A percentile compares a stretch with the other conserved stretches of the same genome.
These are phyloP conservation scores for Achatina immaculata DNA, from an alignment of 1,140 invertebrate species.

Conservation along the genomic window DNA sequence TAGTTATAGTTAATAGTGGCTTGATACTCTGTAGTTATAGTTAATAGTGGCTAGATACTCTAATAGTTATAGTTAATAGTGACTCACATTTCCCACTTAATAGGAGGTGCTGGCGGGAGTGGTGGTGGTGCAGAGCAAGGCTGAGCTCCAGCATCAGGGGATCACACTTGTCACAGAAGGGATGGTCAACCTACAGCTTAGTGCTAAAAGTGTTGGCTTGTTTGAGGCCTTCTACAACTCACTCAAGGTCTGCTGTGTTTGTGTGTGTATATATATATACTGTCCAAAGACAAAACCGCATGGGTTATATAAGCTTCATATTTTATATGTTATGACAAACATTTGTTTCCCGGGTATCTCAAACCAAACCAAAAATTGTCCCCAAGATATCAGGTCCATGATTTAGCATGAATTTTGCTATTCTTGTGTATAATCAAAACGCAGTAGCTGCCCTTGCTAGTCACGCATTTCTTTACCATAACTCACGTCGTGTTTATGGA, in stretches of 20 bases:
- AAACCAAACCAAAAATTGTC: too few relatives aligned
- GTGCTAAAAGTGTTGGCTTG: conserved; percentile 93
- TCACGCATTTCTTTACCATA: too few relatives aligned
- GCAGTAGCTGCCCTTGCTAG: too few relatives aligned
- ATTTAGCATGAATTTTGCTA: too few relatives aligned
- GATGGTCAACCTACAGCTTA: conserved; percentile 89
- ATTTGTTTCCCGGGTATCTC: too few relatives aligned
- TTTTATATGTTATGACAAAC: too few relatives aligned
- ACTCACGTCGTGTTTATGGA: too few relatives aligned
- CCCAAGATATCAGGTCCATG: too few relatives aligned
- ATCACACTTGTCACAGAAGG: conserved; percentile 89
- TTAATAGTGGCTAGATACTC: neutral
- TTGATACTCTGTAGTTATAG: neutral
- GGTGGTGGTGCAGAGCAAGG: conserved; percentile 82
- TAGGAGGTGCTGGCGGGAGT: conserved; percentile 88
- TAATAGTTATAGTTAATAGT: neutral
- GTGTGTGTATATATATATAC: too few relatives aligned
- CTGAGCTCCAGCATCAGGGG: conserved; percentile 92
- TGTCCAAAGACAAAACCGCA: too few relatives aligned
- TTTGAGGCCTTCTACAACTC: conserved; percentile 94
- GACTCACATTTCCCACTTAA: conserved; percentile 42
- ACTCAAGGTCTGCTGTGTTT: conserved; percentile 77
- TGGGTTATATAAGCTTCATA: neutral
- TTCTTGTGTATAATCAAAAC: too few relatives aligned
- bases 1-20: neutral